Percentiles rank a stretch among this genome's conserved stretches.
These are phyloP conservation scores for Stratiolaelaps scimitus DNA, from an alignment of 1,140 invertebrate species.

Conservation along the genomic window DNA sequence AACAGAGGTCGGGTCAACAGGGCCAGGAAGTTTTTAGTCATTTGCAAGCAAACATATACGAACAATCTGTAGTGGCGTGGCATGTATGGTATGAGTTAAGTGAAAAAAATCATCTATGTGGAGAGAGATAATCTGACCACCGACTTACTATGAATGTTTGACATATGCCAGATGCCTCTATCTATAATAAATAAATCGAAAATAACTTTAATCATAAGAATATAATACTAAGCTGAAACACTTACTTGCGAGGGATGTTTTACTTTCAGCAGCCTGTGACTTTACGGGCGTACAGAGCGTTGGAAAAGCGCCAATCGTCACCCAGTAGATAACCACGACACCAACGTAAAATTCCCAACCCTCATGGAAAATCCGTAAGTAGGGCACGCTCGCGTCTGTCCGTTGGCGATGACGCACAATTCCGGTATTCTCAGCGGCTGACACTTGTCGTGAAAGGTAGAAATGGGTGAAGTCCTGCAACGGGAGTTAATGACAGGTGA, in stretches of 20 bases:
- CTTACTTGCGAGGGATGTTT: background rate
- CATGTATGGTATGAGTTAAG: no score
- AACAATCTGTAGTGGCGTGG: no score
- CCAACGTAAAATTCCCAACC: conserved; percentile 14
- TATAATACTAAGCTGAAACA: no score
- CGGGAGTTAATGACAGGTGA: no score
- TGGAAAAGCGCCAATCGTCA: background rate
- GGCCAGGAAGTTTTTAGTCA: background rate
- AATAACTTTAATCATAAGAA: no score
- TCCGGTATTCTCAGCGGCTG: background rate
- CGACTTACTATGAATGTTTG: no score
- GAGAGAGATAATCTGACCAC: no score
- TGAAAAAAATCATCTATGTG: no score
- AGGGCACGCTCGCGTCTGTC: background rate
- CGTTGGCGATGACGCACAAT: background rate
- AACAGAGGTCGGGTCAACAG: background rate
- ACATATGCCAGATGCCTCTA: no score
- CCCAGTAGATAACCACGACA: conserved; percentile 4
- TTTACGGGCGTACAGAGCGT: background rate
- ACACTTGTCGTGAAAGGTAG: background rate
- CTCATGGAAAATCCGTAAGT: background rate
- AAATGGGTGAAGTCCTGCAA: background rate
- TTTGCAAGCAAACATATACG: background rate
- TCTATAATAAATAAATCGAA: no score
- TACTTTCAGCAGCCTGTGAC: background rate